Percentiles rank a stretch among this genome's conserved stretches.
Conservation (phyloP, 2,113 vertebrate genomes). For the Hoplias malabaricus region DNA sequence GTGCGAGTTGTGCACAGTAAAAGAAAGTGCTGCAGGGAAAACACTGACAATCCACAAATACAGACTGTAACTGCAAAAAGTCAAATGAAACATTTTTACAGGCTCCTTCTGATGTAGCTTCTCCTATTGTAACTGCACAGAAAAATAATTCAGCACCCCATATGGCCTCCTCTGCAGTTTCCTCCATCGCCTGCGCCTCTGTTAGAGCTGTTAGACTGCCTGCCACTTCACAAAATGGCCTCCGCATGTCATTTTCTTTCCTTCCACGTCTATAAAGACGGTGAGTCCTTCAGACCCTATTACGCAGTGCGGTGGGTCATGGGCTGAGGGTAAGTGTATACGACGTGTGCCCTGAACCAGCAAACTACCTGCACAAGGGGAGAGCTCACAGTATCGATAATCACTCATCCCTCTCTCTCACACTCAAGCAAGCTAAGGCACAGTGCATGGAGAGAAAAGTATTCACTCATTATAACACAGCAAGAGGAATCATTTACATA, state of each 20-base stretch:
- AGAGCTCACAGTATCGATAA: conserved; percentile 17
- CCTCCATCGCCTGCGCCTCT: neutral
- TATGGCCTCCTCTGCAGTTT: neutral
- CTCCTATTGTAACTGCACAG: neutral
- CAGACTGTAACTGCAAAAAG: neutral
- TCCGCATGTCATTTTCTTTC: conserved; percentile 16
- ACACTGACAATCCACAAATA: neutral
- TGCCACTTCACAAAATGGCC: conserved; percentile 8
- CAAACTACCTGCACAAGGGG: conserved; percentile 28
- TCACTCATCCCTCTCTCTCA: neutral
- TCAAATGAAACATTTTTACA: neutral
- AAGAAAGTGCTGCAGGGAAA: neutral
- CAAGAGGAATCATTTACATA: neutral
- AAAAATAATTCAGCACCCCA: neutral
- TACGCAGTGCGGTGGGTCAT: conserved; percentile 14
- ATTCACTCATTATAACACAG: neutral
- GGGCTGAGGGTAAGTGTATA: conserved; percentile 25
- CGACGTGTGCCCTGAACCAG: conserved; percentile 32
- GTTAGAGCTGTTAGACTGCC: neutral
- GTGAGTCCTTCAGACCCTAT: conserved; percentile 12
- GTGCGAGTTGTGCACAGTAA: neutral
- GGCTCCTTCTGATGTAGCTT: neutral
- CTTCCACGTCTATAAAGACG: conserved; percentile 5
- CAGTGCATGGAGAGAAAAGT: neutral
- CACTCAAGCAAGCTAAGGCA: neutral